Evolutionary conservation across 2,888 invertebrate genomes (phyloP), one percentile per base, ranked within the genome.

Genomic region (Ommatoiulus sabulosus): DNA sequence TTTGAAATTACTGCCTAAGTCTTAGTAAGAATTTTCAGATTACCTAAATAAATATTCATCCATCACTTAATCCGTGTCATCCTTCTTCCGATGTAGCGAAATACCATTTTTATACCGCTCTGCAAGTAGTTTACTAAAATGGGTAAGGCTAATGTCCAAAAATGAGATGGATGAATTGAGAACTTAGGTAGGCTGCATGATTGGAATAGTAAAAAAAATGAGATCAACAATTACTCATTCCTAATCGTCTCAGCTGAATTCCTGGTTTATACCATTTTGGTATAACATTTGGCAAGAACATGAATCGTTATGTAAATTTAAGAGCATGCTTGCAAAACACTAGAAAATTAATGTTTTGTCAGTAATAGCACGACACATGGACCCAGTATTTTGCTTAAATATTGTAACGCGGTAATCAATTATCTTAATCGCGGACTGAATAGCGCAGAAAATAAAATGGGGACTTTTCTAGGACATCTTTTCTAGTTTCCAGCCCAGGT

Each of bases 391-490:
- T 80, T 35, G 12, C 35, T 80, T 80, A 80, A 80, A 80, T 80
- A 80, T 35, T 80, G 24, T 80, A 43, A 43, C 15, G 15, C 80
- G 15, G 10, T 35, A 80, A 80, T 80, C 80, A 80, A 80, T 80
- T 80, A 80, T 80, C 24, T 35, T 80, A 43, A 80, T 35, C 15
- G 80, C 35, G 12, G 10, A 72, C 24, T 10, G 24, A 80, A 35
- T 15, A 35, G 80, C 15, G 3, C 35, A 35, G 80, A 80, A 80
- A 80, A 12, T 35, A 5, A 35, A 80, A 35, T 24, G 80, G 80
- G 80, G 80, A 80, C 80, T 24, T 80, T 80, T 80, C 80, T 80
- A 80, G 80, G 80, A 80, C 80, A 80, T 80, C 80, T 80, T 80
- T 80, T 80, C 80, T 35, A 80, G 80, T 80, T 80, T 80, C 35